Conservation (phyloP, 64 coral and sea anemone species). For the Pocillopora damicornis region DNA sequence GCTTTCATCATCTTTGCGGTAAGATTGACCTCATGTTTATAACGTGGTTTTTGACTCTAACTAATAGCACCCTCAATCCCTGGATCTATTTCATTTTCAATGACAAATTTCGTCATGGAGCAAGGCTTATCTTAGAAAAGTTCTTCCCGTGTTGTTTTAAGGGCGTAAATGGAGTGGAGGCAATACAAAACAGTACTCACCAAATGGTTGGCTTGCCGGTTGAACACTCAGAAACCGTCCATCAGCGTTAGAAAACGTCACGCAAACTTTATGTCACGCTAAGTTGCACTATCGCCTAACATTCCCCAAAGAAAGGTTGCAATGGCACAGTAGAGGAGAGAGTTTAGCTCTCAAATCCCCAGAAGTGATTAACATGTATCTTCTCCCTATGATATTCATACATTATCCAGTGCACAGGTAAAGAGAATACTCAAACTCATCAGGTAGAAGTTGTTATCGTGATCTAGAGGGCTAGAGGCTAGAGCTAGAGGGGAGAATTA, state of each 20-base stretch:
- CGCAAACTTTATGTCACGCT: too few relatives aligned
- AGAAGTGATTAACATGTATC: too few relatives aligned
- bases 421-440: too few relatives aligned
- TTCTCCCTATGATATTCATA: too few relatives aligned
- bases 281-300: too few relatives aligned
- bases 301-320: too few relatives aligned
- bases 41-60: background rate
- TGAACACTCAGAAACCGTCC: background rate
- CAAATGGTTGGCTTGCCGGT: background rate
- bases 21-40: background rate
- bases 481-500: too few relatives aligned
- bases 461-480: too few relatives aligned
- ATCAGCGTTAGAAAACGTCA: background rate
- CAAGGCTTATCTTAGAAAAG: background rate
- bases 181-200: background rate
- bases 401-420: too few relatives aligned
- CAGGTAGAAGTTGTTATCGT: too few relatives aligned
- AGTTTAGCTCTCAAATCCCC: too few relatives aligned
- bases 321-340: too few relatives aligned
- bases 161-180: background rate
- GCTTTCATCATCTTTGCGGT: background rate
- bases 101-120: constrained; percentile 18
- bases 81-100: constrained; percentile 42
- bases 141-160: constrained; percentile 18
- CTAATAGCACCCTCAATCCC: constrained; percentile 28